A percentile compares a stretch with the other conserved stretches of the same genome.
Evolutionary conservation across 2,888 invertebrate species (phyloP).

Genomic region (Ferrisia virgata): DNA sequence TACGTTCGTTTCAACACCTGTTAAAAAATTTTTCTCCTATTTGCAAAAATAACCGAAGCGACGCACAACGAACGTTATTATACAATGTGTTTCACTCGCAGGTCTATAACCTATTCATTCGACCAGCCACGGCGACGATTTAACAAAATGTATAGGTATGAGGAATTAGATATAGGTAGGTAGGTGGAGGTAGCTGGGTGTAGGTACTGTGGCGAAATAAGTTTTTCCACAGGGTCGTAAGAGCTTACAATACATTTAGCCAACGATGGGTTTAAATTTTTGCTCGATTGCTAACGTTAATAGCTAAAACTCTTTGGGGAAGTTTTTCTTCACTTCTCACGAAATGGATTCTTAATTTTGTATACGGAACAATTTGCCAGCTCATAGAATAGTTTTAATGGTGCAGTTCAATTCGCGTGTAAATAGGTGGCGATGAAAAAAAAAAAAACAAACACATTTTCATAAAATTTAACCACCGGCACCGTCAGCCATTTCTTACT

Average conservation of each 20-base stretch:
- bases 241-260: too few species aligned
- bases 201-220: too few species aligned
- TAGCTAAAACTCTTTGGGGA: neutral
- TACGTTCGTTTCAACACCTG: neutral
- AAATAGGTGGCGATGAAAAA: neutral
- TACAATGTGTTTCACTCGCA: too few species aligned
- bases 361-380: neutral
- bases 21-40: neutral
- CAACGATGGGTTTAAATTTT: neutral
- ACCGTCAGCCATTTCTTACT: too few species aligned
- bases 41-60: too few species aligned
- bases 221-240: too few species aligned
- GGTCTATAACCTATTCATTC: too few species aligned
- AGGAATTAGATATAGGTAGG: too few species aligned
- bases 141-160: too few species aligned
- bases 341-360: neutral
- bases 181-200: too few species aligned
- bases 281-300: neutral
- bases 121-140: too few species aligned
- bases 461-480: slow-evolving; percentile 11
- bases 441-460: neutral
- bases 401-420: neutral
- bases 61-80: too few species aligned
- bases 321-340: neutral
- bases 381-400: neutral